Base-by-base conservation (phyloP, 2,113 vertebrate genomes). In the Camelus bactrianus region DNA sequence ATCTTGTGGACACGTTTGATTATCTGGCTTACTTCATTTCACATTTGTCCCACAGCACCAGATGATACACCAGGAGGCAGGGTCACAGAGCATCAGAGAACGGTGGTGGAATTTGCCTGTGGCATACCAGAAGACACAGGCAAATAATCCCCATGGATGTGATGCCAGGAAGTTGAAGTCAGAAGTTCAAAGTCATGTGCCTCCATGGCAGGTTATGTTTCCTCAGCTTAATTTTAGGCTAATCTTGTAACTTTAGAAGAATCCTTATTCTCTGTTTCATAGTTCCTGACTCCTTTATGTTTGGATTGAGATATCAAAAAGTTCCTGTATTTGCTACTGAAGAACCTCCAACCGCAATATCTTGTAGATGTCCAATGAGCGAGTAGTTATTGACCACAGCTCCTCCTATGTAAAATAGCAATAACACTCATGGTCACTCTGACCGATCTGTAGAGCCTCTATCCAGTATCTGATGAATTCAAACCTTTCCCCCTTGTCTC, bases 371-470 rank as follows among this genome's bases (percentile, higher is more conserved):
- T 91, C 84, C 5, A 1, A 1, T 54, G 32, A 72, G 30, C 70
- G 73, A 62, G 15, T 42, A 11, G 5, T 6, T 22, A 4, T 6
- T 19, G 28, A 60, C 5, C 56, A 75, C 26, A 58, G 17, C 17
- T 64, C 50, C 50, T 73, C 12, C 6, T 69, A 9, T 0, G 1
- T 14, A 7, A 58, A 82, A 76, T 16, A 26, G 38, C 13, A 30
- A 0, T 30, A 28, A 8, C 14, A 75, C 7, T 69, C 3, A 1
- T 5, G 60, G 24, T 60, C 4, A 4, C 3, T 22, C 30, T 17
- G 22, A 20, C 15, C 12, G 52, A 16, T 62, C 62, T 95, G 15
- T 13, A 26, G 2, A 10, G 46, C 26, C 38, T 85, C 52, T 26
- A 0, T 20, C 6, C 38, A 19, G 52, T 46, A 35, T 8, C 62